These are phyloP conservation scores for Melanophora roralis DNA, from an alignment of 2,888 invertebrate species.

Conservation along the genomic window DNA sequence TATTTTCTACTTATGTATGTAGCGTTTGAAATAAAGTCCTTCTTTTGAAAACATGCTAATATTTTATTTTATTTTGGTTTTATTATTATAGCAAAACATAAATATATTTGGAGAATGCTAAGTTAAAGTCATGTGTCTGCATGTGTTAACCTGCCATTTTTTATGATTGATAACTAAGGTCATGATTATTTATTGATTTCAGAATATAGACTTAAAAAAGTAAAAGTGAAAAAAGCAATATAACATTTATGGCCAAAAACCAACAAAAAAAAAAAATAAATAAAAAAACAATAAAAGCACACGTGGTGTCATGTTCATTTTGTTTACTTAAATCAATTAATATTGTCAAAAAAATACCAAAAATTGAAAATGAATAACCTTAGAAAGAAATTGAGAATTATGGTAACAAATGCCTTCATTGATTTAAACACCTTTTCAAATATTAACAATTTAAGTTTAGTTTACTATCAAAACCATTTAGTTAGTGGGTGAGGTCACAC, in stretches of 20 bases:
- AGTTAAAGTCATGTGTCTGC: background rate
- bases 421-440: constrained; percentile 56
- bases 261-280: too few relatives aligned
- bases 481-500: constrained; percentile 15
- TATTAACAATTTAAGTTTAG: constrained; percentile 30
- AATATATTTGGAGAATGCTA: too few relatives aligned
- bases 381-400: constrained; percentile 62
- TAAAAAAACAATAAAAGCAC: background rate
- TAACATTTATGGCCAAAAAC: constrained; percentile 9
- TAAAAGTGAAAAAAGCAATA: background rate
- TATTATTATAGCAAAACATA: too few relatives aligned
- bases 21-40: too few relatives aligned
- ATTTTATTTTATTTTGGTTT: too few relatives aligned
- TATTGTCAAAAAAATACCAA: constrained; percentile 29
- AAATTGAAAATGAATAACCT: constrained; percentile 39
- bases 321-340: constrained; percentile 54
- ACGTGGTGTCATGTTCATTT: constrained; percentile 27
- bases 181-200: constrained; percentile 44
- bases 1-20: too few relatives aligned
- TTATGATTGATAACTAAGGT: constrained; percentile 57
- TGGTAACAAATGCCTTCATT: constrained; percentile 58
- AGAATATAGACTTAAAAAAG: background rate
- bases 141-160: constrained; percentile 37
- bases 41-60: too few relatives aligned
- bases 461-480: constrained; percentile 20